A percentile compares a stretch with the other conserved stretches of the same genome.
Conservation (phyloP, 1,140 invertebrate species). For the Bombus waltoni region DNA sequence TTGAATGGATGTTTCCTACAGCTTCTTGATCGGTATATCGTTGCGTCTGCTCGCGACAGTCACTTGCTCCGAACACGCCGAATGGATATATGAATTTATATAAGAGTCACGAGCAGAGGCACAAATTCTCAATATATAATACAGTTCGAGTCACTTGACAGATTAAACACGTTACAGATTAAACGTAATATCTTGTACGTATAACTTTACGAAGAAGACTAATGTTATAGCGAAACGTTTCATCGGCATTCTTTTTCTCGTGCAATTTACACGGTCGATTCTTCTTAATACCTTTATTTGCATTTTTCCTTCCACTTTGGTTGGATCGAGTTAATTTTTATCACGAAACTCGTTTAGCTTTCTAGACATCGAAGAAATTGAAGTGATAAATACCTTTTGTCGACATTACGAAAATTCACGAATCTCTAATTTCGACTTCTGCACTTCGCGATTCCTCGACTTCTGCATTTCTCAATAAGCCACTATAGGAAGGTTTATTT, state of each 20-base stretch:
- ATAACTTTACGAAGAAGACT: no score
- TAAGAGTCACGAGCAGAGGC: slow-evolving; percentile 3
- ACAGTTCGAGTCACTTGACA: background rate
- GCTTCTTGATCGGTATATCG: slow-evolving; percentile 1
- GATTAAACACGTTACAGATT: background rate
- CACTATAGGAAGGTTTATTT: background rate
- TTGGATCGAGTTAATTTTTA: no score
- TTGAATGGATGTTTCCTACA: background rate
- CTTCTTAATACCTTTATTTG: background rate
- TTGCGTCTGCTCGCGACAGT: background rate
- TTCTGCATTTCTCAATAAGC: no score
- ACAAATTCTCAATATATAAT: background rate
- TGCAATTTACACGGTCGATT: background rate
- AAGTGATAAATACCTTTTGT: no score
- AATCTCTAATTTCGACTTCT: no score
- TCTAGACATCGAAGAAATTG: no score
- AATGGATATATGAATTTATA: slow-evolving; percentile 19
- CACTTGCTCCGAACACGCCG: background rate
- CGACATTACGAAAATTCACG: no score
- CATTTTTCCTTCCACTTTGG: background rate
- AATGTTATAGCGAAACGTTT: no score
- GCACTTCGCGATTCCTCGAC: no score
- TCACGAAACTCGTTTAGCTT: no score
- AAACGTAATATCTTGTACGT: no score
- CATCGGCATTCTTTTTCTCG: no score